These are phyloP conservation scores for Apamea crenata DNA, from an alignment of 2,888 invertebrate genomes.

Conservation along the genomic window DNA sequence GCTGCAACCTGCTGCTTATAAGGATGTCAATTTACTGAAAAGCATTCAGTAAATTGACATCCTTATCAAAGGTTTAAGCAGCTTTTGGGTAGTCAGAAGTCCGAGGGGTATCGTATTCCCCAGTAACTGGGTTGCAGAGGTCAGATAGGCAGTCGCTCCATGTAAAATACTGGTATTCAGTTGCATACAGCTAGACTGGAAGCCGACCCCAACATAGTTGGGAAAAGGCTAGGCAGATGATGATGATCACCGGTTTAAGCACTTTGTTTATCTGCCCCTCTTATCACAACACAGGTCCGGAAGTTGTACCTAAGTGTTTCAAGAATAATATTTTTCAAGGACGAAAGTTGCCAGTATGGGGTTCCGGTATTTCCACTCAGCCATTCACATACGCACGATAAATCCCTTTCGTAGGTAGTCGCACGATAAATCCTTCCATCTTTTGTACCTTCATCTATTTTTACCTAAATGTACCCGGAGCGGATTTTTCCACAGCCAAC, in stretches of 20 bases:
- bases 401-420: conserved; percentile 41
- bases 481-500: conserved; percentile 26
- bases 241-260: not conserved
- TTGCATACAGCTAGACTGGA: too few species aligned
- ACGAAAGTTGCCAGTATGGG: not conserved
- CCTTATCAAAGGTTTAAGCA: not conserved
- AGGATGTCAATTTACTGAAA: too few species aligned
- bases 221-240: too few species aligned
- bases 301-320: not conserved
- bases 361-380: conserved; percentile 38
- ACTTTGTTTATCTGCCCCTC: not conserved
- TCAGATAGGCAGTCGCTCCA: too few species aligned
- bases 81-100: too few species aligned
- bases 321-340: conserved; percentile 5
- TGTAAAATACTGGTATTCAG: too few species aligned
- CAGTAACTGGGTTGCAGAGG: too few species aligned
- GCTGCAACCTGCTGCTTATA: too few species aligned
- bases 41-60: not conserved
- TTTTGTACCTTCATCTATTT: conserved; percentile 55
- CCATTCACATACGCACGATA: conserved; percentile 35
- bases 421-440: conserved; percentile 55
- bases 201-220: too few species aligned
- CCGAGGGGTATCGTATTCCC: too few species aligned
- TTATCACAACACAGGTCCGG: not conserved
- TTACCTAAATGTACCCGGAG: conserved; percentile 40